These are phyloP conservation scores for Pleuronectes platessa DNA, from an alignment of 2,113 vertebrate species.

Conservation along the genomic window DNA sequence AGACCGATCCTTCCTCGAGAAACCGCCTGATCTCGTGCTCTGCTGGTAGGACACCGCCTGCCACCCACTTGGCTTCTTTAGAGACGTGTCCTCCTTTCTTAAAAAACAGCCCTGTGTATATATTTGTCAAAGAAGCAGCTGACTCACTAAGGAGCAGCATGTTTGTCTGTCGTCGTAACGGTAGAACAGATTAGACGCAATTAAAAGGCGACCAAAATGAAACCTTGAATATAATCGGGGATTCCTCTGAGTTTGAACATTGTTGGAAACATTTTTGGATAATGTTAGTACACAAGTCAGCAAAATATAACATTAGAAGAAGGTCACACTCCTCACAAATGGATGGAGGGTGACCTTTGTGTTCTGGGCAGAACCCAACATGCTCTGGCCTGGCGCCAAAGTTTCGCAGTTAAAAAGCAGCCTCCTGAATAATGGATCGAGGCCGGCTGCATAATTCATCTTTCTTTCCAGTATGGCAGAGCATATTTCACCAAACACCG, in stretches of 20 bases:
- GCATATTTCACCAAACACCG: conserved; percentile 69
- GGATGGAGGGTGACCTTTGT: not conserved
- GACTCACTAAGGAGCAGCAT: too few species aligned
- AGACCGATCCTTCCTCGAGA: conserved; percentile 14
- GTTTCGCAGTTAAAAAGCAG: conserved; percentile 63
- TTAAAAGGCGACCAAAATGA: too few species aligned
- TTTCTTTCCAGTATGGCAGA: conserved; percentile 66
- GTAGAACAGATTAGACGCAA: too few species aligned
- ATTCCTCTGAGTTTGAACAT: too few species aligned
- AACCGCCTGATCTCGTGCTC: conserved; percentile 35
- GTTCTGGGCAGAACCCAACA: conserved; percentile 19
- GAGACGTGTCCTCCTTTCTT: not conserved
- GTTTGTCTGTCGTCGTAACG: too few species aligned
- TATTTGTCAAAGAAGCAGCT: not conserved
- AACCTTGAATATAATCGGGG: too few species aligned
- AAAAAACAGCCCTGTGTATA: not conserved
- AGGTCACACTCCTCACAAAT: not conserved
- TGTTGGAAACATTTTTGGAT: too few species aligned
- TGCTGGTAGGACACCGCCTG: conserved; percentile 11
- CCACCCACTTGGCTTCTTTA: conserved; percentile 32
- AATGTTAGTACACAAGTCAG: too few species aligned
- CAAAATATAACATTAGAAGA: not conserved
- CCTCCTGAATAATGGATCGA: conserved; percentile 79
- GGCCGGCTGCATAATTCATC: conserved; percentile 80
- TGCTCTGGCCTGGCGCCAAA: conserved; percentile 43